Evolutionary conservation across 2,888 invertebrate species (phyloP), one percentile per base, ranked within the genome.

Genomic region (Nesidiocoris tenuis): DNA sequence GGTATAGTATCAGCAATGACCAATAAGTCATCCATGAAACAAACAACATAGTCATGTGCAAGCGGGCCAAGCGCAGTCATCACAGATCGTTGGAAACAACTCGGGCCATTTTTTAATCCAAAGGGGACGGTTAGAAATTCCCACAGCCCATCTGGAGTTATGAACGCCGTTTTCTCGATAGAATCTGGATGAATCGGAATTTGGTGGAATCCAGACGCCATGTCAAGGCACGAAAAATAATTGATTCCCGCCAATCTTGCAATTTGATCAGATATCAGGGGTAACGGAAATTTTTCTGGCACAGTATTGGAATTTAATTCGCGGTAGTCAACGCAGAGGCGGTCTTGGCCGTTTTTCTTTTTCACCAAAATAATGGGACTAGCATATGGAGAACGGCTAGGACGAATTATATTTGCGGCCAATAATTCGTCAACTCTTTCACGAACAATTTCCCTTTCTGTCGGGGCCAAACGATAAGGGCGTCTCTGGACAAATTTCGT

Each of bases 31-130:
- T 63, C 63, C 63, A 82, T 78, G 76, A 81, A 82, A 0, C 74
- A 63, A 0, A 63, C n/a, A 80, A 1, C 80, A 79, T 64, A 79
- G 55, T 80, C 23, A 0, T 61, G 39, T 1, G 80, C 79, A 0
- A 83, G 71, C 1, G 81, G 79, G 55, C 79, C 25, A 55, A 83
- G 83, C 5, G 83, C 80, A n/a, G 77, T 78, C 21, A 79, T 82
- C 0, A 84, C 79, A 74, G 75, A 82, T 18, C 83, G 65, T 39
- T 77, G 75, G 19, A 61, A 77, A 0, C 75, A 54, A 1, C 61
- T 39, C 1, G 75, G 75, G 5, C 57, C 65, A 24, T 65, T 75
- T 9, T 54, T 39, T 2, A 77, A 17, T 2, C 75, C 75, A 66
- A 77, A 75, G 0, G 67, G 75, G 12, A 25, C 61, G 0, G 18